Percentiles rank a stretch among this genome's conserved stretches.
phyloP scores from a whole-genome alignment of 2,797 vertebrate species.

The Thalassophryne amazonica region DNA sequence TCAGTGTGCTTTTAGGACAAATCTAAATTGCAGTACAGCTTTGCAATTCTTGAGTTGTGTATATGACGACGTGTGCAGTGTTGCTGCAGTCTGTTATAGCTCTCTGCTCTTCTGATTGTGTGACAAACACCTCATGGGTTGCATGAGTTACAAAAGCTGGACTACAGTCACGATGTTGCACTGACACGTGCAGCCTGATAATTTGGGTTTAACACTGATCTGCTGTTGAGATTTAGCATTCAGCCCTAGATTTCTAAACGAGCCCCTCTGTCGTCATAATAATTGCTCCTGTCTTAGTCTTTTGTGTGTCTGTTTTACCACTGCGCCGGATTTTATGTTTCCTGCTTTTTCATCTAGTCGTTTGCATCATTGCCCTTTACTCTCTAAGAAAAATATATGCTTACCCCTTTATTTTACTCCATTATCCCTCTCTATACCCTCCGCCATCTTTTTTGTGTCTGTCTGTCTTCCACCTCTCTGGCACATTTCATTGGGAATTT shows the following conservation, averaged over 20 bases:
- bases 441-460: not conserved
- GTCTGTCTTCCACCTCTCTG: constrained; percentile 27
- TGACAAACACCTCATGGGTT: no score
- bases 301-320: constrained; percentile 15
- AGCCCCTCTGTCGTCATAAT: constrained; percentile 34
- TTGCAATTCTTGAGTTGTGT: no score
- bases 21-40: no score
- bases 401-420: constrained; percentile 5
- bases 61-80: no score
- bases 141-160: no score
- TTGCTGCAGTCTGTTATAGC: no score
- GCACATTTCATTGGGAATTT: constrained; percentile 50
- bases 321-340: constrained; percentile 24
- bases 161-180: no score
- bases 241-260: constrained; percentile 31
- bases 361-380: constrained; percentile 26
- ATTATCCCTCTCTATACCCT: not conserved
- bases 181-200: no score
- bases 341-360: constrained; percentile 21
- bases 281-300: constrained; percentile 39
- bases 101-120: no score
- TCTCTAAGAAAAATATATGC: constrained; percentile 23
- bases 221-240: constrained; percentile 17
- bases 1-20: no score
- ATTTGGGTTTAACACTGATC: no score